These are phyloP conservation scores for Epizoanthus stellaris DNA, from an alignment of 92 coral and sea anemone species.

Conservation along the genomic window DNA sequence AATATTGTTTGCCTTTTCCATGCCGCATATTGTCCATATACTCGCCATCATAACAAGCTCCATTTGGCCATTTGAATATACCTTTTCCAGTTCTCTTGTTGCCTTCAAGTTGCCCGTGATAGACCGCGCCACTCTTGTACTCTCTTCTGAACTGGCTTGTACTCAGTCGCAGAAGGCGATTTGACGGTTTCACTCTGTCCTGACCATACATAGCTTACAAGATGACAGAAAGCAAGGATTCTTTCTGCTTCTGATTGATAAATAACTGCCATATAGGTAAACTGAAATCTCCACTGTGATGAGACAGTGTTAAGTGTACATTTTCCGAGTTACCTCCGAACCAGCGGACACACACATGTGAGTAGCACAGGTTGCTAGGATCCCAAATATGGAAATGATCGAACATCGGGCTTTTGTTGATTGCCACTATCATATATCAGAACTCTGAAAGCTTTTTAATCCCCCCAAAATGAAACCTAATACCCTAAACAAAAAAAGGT, in stretches of 20 bases:
- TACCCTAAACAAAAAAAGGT: no score
- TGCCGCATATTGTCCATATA: conserved; percentile 90
- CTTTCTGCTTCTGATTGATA: not conserved
- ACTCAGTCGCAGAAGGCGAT: conserved; percentile 80
- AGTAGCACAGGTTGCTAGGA: conserved; percentile 28
- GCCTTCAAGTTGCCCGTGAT: conserved; percentile 87
- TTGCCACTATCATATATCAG: no score
- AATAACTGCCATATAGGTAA: conserved; percentile 12
- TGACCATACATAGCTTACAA: conserved; percentile 19
- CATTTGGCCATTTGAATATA: conserved; percentile 95
- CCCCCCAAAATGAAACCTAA: no score
- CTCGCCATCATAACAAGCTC: conserved; percentile 95
- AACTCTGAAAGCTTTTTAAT: no score
- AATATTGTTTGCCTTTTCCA: conserved; percentile 91
- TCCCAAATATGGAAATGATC: conserved; percentile 36
- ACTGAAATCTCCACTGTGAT: not conserved
- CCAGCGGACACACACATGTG: not conserved
- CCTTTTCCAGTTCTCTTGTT: conserved; percentile 90
- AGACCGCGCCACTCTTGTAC: conserved; percentile 89
- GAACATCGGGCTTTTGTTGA: conserved; percentile 7
- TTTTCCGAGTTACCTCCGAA: no score
- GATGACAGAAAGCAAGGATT: not conserved
- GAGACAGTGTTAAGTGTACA: no score
- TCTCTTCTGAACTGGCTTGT: conserved; percentile 87
- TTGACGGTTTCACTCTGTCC: conserved; percentile 47